A percentile compares a stretch with the other conserved stretches of the same genome.
Evolutionary conservation across 2,888 invertebrate species (phyloP).

Genomic region (Pseudanteris insignis): DNA sequence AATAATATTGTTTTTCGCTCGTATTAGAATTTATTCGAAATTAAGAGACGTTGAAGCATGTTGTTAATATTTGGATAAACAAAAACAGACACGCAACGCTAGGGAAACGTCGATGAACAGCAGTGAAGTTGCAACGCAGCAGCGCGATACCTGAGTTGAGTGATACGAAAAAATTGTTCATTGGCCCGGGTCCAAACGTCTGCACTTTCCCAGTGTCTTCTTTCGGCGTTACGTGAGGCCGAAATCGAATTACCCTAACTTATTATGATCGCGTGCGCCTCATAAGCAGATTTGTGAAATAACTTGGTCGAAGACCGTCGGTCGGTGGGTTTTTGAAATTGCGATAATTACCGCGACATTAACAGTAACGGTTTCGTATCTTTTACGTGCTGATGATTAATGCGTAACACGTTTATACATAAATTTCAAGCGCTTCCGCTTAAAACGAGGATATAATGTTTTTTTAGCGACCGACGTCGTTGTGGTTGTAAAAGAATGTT

Average conservation of each 20-base stretch:
- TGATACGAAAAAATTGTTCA: no score
- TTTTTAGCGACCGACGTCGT: no score
- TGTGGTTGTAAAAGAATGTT: no score
- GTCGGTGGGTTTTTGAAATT: slow-evolving; percentile 10
- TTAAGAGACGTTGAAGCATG: no score
- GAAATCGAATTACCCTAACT: slow-evolving; percentile 24
- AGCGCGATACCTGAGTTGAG: no score
- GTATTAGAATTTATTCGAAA: no score
- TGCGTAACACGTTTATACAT: slow-evolving; percentile 19
- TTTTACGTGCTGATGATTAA: slow-evolving; percentile 15
- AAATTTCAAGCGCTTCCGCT: not conserved
- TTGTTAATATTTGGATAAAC: no score
- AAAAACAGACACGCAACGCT: no score
- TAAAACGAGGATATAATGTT: not conserved
- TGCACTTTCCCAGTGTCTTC: slow-evolving; percentile 19
- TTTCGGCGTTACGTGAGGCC: slow-evolving; percentile 10
- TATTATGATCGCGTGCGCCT: slow-evolving; percentile 18
- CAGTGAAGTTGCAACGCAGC: no score
- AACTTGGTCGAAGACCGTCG: slow-evolving; percentile 1
- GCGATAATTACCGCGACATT: slow-evolving; percentile 19
- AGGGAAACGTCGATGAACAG: no score
- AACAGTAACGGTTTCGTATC: slow-evolving; percentile 23
- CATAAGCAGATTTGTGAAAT: slow-evolving; percentile 22
- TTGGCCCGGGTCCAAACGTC: slow-evolving; percentile 17
- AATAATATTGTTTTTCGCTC: no score